phyloP scores from a whole-genome alignment of 1,140 invertebrate genomes.

The Bactericera cockerelli region DNA sequence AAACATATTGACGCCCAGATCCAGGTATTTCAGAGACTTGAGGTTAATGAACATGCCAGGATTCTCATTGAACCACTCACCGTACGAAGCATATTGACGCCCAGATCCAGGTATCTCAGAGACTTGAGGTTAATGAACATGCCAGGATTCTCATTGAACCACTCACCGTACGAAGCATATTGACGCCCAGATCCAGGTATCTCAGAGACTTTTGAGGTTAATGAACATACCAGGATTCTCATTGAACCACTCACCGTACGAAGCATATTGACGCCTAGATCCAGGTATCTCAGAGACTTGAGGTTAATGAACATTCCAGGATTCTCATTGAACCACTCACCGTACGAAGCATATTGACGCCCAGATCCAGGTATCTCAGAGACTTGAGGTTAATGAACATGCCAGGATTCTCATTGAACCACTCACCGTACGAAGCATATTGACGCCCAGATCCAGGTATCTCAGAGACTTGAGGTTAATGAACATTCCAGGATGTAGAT shows the following conservation, averaged over 20 bases:
- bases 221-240: conserved; percentile 61
- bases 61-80: conserved; percentile 38
- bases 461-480: conserved; percentile 48
- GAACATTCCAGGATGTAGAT: conserved; percentile 63
- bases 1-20: conserved; percentile 69
- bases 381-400: conserved; percentile 55
- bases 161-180: conserved; percentile 65
- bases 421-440: conserved; percentile 65
- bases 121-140: conserved; percentile 55
- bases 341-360: conserved; percentile 68
- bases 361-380: conserved; percentile 59
- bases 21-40: conserved; percentile 48
- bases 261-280: conserved; percentile 69
- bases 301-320: conserved; percentile 62
- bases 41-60: conserved; percentile 62
- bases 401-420: conserved; percentile 42
- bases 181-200: conserved; percentile 66
- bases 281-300: conserved; percentile 48
- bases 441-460: conserved; percentile 66
- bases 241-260: conserved; percentile 48
- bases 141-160: conserved; percentile 42
- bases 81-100: conserved; percentile 68
- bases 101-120: conserved; percentile 59
- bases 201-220: conserved; percentile 47
- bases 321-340: conserved; percentile 38